These are phyloP conservation scores for Intellagama lesueurii DNA, from an alignment of 2,797 vertebrate species.

Conservation along the genomic window DNA sequence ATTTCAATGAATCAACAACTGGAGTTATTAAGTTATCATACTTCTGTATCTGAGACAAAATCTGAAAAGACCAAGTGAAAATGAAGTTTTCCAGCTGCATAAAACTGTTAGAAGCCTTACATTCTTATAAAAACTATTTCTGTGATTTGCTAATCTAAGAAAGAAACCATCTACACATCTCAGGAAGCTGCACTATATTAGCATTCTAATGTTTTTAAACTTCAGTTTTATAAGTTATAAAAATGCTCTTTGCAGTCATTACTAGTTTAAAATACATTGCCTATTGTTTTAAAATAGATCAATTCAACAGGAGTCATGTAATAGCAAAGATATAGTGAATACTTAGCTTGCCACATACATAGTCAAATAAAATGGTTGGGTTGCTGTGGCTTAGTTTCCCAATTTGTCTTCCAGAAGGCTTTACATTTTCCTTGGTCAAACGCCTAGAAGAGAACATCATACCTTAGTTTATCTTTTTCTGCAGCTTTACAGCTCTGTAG, in stretches of 20 bases:
- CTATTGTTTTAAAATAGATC: neutral
- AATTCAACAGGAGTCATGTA: neutral
- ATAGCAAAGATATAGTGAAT: neutral
- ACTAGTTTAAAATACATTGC: neutral
- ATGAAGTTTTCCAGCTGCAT: slow-evolving; percentile 13
- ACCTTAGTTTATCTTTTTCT: slow-evolving; percentile 46
- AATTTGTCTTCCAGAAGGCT: slow-evolving; percentile 89
- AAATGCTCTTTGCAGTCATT: neutral
- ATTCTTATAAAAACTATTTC: neutral
- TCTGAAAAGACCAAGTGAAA: slow-evolving; percentile 80
- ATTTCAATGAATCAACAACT: slow-evolving; percentile 98
- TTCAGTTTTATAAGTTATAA: neutral
- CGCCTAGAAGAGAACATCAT: slow-evolving; percentile 80
- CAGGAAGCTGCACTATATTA: neutral
- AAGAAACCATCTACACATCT: too few relatives aligned
- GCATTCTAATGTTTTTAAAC: neutral
- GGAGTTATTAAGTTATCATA: slow-evolving; percentile 98
- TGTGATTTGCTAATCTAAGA: too few relatives aligned
- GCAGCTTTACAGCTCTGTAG: slow-evolving; percentile 11
- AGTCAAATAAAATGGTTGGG: slow-evolving; percentile 93
- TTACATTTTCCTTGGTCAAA: slow-evolving; percentile 95
- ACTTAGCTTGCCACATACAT: slow-evolving; percentile 78
- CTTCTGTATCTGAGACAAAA: slow-evolving; percentile 98
- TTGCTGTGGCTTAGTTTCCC: slow-evolving; percentile 90
- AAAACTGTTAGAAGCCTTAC: neutral